A percentile compares a stretch with the other conserved stretches of the same genome.
phyloP scores from a whole-genome alignment of 53 echinoderm and acorn worm species.

The Apostichopus leukothele region DNA sequence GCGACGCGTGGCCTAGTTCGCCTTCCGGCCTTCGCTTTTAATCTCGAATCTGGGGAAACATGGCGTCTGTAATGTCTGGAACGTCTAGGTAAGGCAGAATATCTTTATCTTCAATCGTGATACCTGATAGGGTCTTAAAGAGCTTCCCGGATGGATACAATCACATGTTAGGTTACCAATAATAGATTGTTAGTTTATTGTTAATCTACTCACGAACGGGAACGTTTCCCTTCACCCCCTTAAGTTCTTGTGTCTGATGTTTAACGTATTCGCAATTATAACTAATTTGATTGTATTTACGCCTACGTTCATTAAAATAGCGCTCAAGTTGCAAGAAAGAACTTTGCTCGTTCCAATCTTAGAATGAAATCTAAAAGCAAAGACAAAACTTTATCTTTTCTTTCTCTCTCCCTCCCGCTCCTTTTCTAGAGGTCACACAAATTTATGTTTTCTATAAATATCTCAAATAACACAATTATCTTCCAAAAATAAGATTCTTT shows the following conservation, averaged over 20 bases:
- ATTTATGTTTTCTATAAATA: background rate
- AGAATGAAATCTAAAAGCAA: background rate
- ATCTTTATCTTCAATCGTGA: constrained; percentile 38
- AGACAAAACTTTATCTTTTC: background rate
- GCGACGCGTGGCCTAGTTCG: constrained; percentile 45
- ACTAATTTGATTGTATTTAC: background rate
- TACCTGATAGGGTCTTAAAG: constrained; percentile 25
- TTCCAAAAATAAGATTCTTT: background rate
- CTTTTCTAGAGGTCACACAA: background rate
- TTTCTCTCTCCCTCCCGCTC: background rate
- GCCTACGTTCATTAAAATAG: background rate
- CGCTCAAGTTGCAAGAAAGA: background rate
- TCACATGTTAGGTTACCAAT: constrained; percentile 24
- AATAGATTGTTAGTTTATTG: constrained; percentile 18
- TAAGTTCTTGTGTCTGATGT: background rate
- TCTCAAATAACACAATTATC: background rate
- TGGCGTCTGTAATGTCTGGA: constrained; percentile 32
- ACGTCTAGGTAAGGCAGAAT: constrained; percentile 34
- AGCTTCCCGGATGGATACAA: background rate
- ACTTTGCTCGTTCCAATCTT: background rate
- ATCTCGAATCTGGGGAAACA: constrained; percentile 45
- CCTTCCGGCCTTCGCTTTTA: constrained; percentile 40
- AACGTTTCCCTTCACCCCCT: background rate
- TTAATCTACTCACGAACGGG: constrained; percentile 12
- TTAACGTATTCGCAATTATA: constrained; percentile 1